Base-by-base conservation (phyloP, 2,797 vertebrate genomes). In the Oreochromis mossambicus region DNA sequence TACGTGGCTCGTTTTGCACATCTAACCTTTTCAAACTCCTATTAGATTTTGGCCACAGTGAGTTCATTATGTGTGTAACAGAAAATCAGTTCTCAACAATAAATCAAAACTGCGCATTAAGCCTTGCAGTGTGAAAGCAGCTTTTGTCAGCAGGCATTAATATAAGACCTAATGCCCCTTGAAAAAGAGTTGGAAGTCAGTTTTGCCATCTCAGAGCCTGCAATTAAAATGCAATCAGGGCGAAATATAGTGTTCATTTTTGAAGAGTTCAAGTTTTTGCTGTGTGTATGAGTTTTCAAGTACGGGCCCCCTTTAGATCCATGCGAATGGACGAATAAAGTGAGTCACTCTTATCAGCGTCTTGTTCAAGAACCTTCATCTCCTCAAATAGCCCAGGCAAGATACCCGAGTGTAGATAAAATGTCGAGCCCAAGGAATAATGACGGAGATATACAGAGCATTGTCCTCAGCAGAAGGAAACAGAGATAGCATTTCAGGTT, bases 381-480 rank as follows among this genome's bases (percentile, higher is more conserved):
- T 88, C 88, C 73, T 81, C 82, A 83, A 92, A 94, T 83, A 87
- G 87, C 76, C 43, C 24, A 77, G 3, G 82, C 48, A 41, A 82
- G 90, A 92, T 90, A 85, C 61, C n/a, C 7, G 43, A 50, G 78
- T 63, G 61, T 19, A 91, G 93, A 95, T 91, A 88, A 92, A 91
- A 81, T 32, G 19, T 79, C 2, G 8, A 79, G 21, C 76, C 84
- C 12, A 3, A 87, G 81, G 78, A 68, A 80, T 79, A 89, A 87
- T 90, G 82, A 90, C 55, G 32, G 46, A 82, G 81, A 89, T 88
- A 80, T 84, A 83, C 77, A 83, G 83, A 66, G 9, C 77, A 54
- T n/a, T 41, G 78, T 77, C 88, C 68, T 91, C 54, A 78, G 76
- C 6, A 2, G 58, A 58, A 82, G 56, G 52, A 80, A 81, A 82